Conservation (phyloP, 2,797 vertebrate species). For the Momotus momota region DNA sequence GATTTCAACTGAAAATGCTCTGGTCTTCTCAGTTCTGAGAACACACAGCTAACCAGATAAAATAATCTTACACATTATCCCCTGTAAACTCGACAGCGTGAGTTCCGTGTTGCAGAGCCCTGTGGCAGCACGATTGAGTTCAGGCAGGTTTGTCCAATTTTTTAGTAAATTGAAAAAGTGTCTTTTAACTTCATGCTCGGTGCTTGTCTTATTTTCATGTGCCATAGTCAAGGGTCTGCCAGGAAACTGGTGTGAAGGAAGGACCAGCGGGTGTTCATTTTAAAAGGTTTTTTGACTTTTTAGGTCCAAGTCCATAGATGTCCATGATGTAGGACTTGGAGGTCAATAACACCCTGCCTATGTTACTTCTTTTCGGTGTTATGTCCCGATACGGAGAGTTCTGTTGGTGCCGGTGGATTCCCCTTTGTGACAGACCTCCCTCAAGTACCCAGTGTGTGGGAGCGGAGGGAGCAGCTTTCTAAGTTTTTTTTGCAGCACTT, state of each 20-base stretch:
- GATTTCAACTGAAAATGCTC: neutral
- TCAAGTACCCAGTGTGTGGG: rapidly evolving
- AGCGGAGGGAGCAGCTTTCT: neutral
- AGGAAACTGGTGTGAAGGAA: neutral
- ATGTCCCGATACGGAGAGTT: rapidly evolving
- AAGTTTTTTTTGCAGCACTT: neutral
- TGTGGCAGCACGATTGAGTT: neutral
- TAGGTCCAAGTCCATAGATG: neutral
- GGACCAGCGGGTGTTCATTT: neutral
- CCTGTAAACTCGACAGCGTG: neutral
- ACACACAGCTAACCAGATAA: neutral
- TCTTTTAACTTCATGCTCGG: neutral
- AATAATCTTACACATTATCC: neutral
- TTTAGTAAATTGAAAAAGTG: neutral
- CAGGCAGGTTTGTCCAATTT: neutral
- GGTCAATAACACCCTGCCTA: no score
- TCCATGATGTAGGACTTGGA: neutral
- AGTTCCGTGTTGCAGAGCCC: neutral
- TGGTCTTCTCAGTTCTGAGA: neutral
- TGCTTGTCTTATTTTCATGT: neutral
- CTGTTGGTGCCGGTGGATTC: neutral
- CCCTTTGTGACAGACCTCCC: neutral
- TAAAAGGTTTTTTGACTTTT: neutral
- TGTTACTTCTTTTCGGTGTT: neutral
- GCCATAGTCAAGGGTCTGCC: rapidly evolving